Evolutionary conservation across 2,888 invertebrate genomes (phyloP).

Genomic region (Cephus pygmeus): DNA sequence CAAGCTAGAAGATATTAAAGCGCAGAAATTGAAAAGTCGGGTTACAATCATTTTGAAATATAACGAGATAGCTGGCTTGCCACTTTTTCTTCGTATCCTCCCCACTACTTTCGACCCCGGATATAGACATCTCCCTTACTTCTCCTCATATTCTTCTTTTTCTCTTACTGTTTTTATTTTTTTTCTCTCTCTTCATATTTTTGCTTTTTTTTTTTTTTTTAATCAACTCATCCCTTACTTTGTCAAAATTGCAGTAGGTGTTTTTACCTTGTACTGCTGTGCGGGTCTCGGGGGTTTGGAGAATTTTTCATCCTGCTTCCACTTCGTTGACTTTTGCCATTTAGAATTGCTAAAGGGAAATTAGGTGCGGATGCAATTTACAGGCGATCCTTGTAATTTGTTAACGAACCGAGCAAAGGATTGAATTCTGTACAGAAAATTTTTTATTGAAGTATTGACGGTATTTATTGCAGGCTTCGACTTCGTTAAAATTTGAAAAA

Average conservation of each 20-base stretch:
- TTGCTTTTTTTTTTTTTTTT: not conserved
- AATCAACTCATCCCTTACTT: not conserved
- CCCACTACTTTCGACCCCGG: not conserved
- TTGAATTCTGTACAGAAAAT: not conserved
- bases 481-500: conserved; percentile 6
- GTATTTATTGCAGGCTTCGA: conserved; percentile 26
- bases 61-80: not conserved
- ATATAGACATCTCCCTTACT: no score
- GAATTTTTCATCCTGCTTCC: not conserved
- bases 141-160: not conserved
- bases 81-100: not conserved
- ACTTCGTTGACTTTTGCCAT: not conserved
- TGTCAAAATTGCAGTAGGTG: not conserved
- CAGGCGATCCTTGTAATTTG: conserved; percentile 28
- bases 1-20: not conserved
- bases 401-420: conserved; percentile 30
- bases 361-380: conserved; percentile 5
- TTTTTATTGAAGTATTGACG: conserved; percentile 24
- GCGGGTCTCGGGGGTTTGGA: not conserved
- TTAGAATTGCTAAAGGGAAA: not conserved
- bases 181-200: not conserved
- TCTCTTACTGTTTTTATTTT: not conserved
- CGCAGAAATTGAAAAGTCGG: conserved; percentile 1
- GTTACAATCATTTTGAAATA: not conserved
- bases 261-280: not conserved